Evolutionary conservation across 1,140 invertebrate genomes (phyloP), one percentile per base, ranked within the genome.

Genomic region (Myzus persicae): DNA sequence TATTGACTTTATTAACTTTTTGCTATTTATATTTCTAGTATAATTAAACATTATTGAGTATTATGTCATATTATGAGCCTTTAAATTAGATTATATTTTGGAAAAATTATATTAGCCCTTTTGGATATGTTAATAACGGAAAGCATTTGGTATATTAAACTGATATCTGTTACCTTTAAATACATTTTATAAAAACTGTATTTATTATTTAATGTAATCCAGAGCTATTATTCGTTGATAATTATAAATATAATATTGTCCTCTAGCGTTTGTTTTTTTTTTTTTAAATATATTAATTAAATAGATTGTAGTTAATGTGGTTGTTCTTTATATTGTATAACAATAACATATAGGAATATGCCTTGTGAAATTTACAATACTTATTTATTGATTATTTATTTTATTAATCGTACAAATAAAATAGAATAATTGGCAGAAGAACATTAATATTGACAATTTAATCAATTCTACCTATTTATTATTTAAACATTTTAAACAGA

Each of bases 241-340:
- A 18, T 76, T 76, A 36, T 18, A 31, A 59, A 59, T 18, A 18
- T 67, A 59, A 59, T 18, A 18, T 67, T 67, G 11, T 67, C n/a
- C 5, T 67, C 26, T 67, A 14, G n/a, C n/a, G n/a, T n/a, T 31
- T 67, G 26, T 67, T n/a, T 67, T n/a, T 3, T 67, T n/a, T 67
- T 18, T 67, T 67, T 67, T 5, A 1, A 76, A 14, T 67, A 14
- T 67, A n/a, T 67, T n/a, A n/a, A 76, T 5, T 18, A 18, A 14
- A 76, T 14, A n/a, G n/a, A 0, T 1, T n/a, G 3, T 14, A 4
- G 31, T 1, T 76, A n/a, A n/a, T 36, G 14, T 3, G 31, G n/a
- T n/a, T 76, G 14, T 36, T 76, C 18, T 36, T 51, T n/a, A 76
- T 31, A 76, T 76, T n/a, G 0, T n/a, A n/a, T 14, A 76, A 18